A percentile compares a stretch with the other conserved stretches of the same genome.
Evolutionary conservation across 2,888 invertebrate species (phyloP).

Genomic region (Strigamia transsilvanica): DNA sequence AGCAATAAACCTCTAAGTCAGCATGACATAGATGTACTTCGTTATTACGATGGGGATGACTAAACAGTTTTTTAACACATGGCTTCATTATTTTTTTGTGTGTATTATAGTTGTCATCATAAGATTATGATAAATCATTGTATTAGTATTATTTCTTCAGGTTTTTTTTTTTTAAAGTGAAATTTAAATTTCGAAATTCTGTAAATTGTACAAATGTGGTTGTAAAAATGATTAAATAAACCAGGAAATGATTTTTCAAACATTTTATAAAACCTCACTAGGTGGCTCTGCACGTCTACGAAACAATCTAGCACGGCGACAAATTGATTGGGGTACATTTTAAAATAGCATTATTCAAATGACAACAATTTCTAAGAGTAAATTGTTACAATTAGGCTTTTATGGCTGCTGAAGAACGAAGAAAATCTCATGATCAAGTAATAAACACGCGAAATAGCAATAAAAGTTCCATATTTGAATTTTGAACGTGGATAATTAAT

Average conservation of each 20-base stretch:
- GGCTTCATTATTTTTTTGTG: not conserved
- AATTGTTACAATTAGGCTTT: not conserved
- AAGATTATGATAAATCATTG: too few relatives aligned
- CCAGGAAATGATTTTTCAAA: not conserved
- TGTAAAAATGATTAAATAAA: too few relatives aligned
- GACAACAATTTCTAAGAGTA: not conserved
- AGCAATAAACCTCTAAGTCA: not conserved
- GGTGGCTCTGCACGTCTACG: not conserved
- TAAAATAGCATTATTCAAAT: not conserved
- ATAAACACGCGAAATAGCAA: not conserved
- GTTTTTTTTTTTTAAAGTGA: too few relatives aligned
- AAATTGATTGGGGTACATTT: not conserved
- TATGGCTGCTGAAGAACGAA: not conserved
- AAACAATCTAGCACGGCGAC: not conserved
- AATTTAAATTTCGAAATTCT: too few relatives aligned
- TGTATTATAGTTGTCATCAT: too few relatives aligned
- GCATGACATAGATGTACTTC: not conserved
- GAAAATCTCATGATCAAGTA: not conserved
- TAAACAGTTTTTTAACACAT: conserved; percentile 9
- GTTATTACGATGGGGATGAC: conserved; percentile 21
- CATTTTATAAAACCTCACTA: not conserved
- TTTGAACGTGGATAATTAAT: not conserved
- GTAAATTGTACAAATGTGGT: too few relatives aligned
- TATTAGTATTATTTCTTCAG: too few relatives aligned
- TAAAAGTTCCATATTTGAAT: not conserved